phyloP scores from a whole-genome alignment of 2,888 invertebrate genomes.

The Parnassius smintheus region DNA sequence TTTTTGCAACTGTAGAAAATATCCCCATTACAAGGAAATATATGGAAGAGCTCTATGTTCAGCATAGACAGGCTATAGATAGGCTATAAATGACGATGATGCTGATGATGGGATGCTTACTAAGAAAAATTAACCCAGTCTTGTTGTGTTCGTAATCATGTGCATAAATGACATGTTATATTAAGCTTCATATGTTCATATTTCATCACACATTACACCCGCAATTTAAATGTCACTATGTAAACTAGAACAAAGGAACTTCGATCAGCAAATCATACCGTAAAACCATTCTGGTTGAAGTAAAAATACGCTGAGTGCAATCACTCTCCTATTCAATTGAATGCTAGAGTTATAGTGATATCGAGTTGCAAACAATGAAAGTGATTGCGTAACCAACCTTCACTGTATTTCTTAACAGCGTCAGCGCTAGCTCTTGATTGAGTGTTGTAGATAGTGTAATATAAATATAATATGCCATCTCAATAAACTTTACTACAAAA shows the following conservation, averaged over 20 bases:
- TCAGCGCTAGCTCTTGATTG: slow-evolving; percentile 42
- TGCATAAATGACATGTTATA: too few species aligned
- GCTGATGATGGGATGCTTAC: too few species aligned
- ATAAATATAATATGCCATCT: neutral
- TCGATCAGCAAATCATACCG: neutral
- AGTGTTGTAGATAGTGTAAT: slow-evolving; percentile 29
- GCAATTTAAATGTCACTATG: neutral
- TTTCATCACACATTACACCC: neutral
- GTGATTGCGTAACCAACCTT: slow-evolving; percentile 50
- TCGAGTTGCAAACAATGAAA: slow-evolving; percentile 61
- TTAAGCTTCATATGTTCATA: too few species aligned
- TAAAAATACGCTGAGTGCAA: slow-evolving; percentile 14
- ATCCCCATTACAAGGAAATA: too few species aligned
- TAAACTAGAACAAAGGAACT: neutral
- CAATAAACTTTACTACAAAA: too few species aligned
- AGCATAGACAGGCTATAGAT: too few species aligned
- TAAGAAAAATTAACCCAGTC: too few species aligned
- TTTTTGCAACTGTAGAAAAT: too few species aligned
- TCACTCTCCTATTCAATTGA: slow-evolving; percentile 23
- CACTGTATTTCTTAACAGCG: slow-evolving; percentile 29
- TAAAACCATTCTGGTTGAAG: neutral
- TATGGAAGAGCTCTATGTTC: too few species aligned
- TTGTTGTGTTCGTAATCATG: too few species aligned
- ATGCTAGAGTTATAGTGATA: slow-evolving; percentile 42
- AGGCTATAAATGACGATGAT: too few species aligned